phyloP scores from a whole-genome alignment of 2,888 invertebrate species.

The Hirtodrosophila trivittata region DNA sequence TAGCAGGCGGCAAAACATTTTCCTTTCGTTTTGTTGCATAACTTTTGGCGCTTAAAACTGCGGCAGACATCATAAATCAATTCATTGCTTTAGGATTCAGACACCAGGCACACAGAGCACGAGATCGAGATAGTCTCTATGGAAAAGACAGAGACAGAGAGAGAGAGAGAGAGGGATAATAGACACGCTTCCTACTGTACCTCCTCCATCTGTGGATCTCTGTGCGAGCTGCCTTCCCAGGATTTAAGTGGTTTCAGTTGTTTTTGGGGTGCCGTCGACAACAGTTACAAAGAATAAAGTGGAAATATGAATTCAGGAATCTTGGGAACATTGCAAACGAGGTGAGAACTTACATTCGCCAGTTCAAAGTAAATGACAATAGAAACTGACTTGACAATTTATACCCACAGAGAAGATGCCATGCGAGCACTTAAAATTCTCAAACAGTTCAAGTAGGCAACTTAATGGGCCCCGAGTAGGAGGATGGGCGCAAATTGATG shows the following conservation, averaged over 20 bases:
- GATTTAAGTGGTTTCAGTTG: conserved; percentile 39
- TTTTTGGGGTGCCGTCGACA: conserved; percentile 18
- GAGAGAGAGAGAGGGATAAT: conserved; percentile 1
- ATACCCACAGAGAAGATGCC: not conserved
- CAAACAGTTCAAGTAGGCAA: too few species aligned
- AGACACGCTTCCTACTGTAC: conserved; percentile 17
- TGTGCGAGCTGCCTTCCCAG: conserved; percentile 13
- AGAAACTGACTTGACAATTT: conserved; percentile 7
- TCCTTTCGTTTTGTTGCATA: conserved; percentile 63
- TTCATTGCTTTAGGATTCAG: conserved; percentile 51
- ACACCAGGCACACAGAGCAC: conserved; percentile 34
- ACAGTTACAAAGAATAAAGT: conserved; percentile 28
- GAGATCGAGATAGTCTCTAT: conserved; percentile 5
- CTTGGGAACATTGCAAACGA: conserved; percentile 8
- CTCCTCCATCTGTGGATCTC: conserved; percentile 28
- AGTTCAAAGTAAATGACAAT: not conserved
- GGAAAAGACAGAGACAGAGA: conserved; percentile 2
- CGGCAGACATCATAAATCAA: conserved; percentile 74
- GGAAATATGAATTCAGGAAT: conserved; percentile 12
- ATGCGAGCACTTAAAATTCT: too few species aligned
- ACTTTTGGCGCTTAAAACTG: conserved; percentile 65
- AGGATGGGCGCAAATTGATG: too few species aligned
- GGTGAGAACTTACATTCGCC: not conserved
- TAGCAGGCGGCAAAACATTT: conserved; percentile 35
- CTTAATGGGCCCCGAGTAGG: too few species aligned